Evolutionary conservation across 2,113 vertebrate species (phyloP).

Genomic region (Mesitornis unicolor): DNA sequence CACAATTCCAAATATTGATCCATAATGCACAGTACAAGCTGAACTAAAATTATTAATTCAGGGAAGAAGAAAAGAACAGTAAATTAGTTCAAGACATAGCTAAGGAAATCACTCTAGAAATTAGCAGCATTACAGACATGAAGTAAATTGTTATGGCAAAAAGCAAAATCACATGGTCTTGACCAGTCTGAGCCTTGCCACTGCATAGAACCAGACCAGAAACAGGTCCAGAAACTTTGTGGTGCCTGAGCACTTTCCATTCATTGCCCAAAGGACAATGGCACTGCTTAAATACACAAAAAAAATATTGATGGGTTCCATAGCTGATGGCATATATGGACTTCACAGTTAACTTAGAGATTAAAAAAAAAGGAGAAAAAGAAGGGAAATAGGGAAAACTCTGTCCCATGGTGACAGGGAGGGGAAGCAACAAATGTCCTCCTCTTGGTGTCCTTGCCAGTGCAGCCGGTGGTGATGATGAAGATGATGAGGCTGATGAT

Average conservation of each 20-base stretch:
- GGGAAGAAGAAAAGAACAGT: neutral
- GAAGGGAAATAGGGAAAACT: neutral
- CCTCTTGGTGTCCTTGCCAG: neutral
- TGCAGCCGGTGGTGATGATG: neutral
- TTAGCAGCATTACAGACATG: neutral
- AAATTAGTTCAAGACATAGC: neutral
- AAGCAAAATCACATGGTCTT: neutral
- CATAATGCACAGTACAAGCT: neutral
- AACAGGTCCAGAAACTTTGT: neutral
- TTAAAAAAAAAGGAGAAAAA: neutral
- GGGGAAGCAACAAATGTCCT: neutral
- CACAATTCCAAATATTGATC: neutral
- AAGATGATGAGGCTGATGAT: neutral
- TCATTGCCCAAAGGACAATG: neutral
- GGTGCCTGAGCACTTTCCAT: neutral
- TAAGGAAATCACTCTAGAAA: neutral
- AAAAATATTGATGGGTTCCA: neutral
- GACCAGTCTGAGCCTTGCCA: neutral
- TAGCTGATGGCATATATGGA: neutral
- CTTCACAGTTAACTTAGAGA: neutral
- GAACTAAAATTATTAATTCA: neutral
- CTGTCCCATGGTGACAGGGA: neutral
- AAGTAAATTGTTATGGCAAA: neutral
- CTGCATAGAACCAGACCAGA: neutral
- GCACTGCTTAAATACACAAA: neutral